phyloP scores from a whole-genome alignment of 35 echinoderm and acorn worm genomes.

The Diadema setosum region DNA sequence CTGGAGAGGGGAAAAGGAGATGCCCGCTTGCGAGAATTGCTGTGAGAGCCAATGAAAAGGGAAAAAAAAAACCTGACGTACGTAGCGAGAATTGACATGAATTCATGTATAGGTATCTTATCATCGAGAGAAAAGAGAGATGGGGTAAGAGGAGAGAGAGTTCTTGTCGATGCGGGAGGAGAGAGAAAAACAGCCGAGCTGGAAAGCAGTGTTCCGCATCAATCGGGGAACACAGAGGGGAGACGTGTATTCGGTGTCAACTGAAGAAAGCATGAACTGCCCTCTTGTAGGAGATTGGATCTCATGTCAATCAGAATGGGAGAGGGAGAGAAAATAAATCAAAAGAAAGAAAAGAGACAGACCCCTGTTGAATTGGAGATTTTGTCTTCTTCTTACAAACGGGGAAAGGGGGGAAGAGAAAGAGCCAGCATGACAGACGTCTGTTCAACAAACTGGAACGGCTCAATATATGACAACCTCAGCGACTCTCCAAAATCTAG shows the following conservation, averaged over 20 bases:
- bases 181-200: not conserved
- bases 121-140: constrained; percentile 15
- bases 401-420: not conserved
- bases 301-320: constrained; percentile 12
- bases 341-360: too few species aligned
- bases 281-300: constrained; percentile 13
- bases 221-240: constrained; percentile 11
- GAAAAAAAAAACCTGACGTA: not conserved
- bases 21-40: not conserved
- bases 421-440: constrained; percentile 22
- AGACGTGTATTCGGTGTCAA: constrained; percentile 23
- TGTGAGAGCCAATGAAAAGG: not conserved
- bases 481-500: not conserved
- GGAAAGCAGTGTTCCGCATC: constrained; percentile 13
- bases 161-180: not conserved
- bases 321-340: constrained; percentile 15
- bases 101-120: constrained; percentile 28
- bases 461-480: constrained; percentile 32
- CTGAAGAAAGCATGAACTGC: constrained; percentile 7
- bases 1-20: constrained; percentile 8
- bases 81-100: constrained; percentile 16
- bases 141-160: constrained; percentile 4
- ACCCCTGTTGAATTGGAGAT: constrained; percentile 29
- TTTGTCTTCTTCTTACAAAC: not conserved
- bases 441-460: constrained; percentile 25